Conservation (phyloP, 1,140 invertebrate species). For the Aleiodes sp. region DNA sequence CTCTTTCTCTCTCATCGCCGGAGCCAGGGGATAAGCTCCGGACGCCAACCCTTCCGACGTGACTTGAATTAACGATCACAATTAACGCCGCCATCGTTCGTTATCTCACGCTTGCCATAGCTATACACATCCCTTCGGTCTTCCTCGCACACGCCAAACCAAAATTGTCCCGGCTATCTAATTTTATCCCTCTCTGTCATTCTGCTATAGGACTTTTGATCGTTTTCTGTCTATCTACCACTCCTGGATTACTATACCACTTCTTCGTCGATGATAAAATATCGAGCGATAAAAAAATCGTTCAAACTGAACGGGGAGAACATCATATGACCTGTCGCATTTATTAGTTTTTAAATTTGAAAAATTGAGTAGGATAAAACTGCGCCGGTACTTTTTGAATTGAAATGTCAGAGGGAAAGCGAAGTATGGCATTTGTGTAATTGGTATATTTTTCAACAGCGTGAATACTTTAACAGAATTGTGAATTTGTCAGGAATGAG, state of each 20-base stretch:
- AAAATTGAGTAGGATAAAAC: not conserved
- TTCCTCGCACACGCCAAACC: conserved; percentile 20
- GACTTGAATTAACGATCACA: conserved; percentile 50
- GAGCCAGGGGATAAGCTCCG: conserved; percentile 39
- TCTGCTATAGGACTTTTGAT: not conserved
- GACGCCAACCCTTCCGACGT: conserved; percentile 40
- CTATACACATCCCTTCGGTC: not conserved
- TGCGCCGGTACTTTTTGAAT: not conserved
- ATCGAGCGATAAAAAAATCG: conserved; percentile 15
- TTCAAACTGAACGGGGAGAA: not conserved
- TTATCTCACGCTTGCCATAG: conserved; percentile 29
- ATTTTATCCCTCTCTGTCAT: conserved; percentile 8
- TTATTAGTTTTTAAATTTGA: not conserved
- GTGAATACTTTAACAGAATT: not conserved
- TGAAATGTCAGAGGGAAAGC: not conserved
- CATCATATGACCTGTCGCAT: not conserved
- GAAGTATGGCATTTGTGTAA: not conserved
- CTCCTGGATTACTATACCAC: conserved; percentile 10
- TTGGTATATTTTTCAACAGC: not conserved
- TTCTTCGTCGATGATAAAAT: conserved; percentile 1
- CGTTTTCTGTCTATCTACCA: not conserved
- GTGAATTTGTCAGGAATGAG: no score
- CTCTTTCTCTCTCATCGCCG: conserved; percentile 8
- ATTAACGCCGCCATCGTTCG: conserved; percentile 42
- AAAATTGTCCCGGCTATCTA: conserved; percentile 25